Evolutionary conservation across 2,797 vertebrate species (phyloP), one percentile per base, ranked within the genome.

Genomic region (Fratercula arctica): DNA sequence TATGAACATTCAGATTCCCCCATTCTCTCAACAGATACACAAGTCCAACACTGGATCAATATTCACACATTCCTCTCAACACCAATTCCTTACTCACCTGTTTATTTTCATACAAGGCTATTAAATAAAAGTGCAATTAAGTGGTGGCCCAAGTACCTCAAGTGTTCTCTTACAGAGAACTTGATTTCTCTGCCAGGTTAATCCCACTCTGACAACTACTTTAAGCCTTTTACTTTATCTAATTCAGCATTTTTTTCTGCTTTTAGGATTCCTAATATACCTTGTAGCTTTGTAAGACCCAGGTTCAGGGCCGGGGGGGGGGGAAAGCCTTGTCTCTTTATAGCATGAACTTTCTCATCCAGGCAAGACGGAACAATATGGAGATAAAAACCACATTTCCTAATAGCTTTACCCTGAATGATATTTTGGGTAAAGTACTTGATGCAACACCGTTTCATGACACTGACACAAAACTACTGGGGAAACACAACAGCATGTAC

Each of bases 41-140:
- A 64, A 63, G 33, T 56, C 75, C 57, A 56, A 37, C 35, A 10
- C 17, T 28, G 37, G 43, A 41, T 76, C 73, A 87, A 77, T 75
- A 73, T 53, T 83, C 75, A 86, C 46, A 54, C 29, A 18, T 66
- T 72, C 56, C 66, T 81, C 85, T 37, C 60, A 90, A 67, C n/a
- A 81, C 17, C 21, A 76, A 39, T 59, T 87, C 69, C 43, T 89
- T 80, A 46, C n/a, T 79, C 54, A 12, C 23, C 54, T 73, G 50
- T 61, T 88, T 81, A 64, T 89, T 91, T 93, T 89, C 85, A 77
- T 48, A 87, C 18, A 83, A 68, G 85, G 48, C 50, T 74, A 87
- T 57, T 85, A 85, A 60, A 77, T 64, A 61, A 74, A 94, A 89
- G 76, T 31, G 35, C 54, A 90, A 68, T 50, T 60, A 74, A 85